Percentiles rank a stretch among this genome's conserved stretches.
Conservation (phyloP, 2,113 vertebrate species). For the Microtus pennsylvanicus region DNA sequence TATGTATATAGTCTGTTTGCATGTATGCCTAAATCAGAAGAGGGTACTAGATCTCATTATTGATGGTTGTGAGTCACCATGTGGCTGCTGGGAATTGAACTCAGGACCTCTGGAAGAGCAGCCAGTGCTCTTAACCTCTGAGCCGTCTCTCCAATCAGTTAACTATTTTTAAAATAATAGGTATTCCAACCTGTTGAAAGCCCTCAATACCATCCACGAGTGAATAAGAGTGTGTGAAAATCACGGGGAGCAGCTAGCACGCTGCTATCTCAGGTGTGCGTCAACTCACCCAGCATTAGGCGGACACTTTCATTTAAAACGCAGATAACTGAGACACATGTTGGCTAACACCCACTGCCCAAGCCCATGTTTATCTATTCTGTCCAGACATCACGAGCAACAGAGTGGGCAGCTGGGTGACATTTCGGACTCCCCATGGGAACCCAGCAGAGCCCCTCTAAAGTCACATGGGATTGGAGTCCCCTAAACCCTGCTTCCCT, state of each 20-base stretch:
- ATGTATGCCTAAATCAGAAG: too few relatives aligned
- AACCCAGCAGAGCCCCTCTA: not conserved
- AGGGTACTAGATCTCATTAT: too few relatives aligned
- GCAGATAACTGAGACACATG: not conserved
- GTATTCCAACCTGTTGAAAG: not conserved
- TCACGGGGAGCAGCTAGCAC: too few relatives aligned
- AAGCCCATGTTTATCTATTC: not conserved
- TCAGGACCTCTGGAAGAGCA: too few relatives aligned
- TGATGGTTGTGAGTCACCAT: too few relatives aligned
- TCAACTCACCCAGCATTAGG: not conserved
- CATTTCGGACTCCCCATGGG: not conserved
- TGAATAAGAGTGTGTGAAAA: too few relatives aligned
- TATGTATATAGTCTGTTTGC: too few relatives aligned
- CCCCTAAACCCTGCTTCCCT: not conserved
- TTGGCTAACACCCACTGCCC: not conserved
- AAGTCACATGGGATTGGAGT: not conserved
- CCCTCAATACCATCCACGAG: not conserved
- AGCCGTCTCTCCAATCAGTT: too few relatives aligned
- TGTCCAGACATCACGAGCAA: not conserved
- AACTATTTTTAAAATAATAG: constrained; percentile 18
- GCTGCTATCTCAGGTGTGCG: too few relatives aligned
- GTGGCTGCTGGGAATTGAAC: too few relatives aligned
- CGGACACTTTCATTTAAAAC: not conserved
- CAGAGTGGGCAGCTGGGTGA: not conserved
- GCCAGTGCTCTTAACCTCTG: too few relatives aligned